Percentiles rank a stretch among this genome's conserved stretches.
phyloP scores from a whole-genome alignment of 2,113 vertebrate genomes.

The Zootoca vivipara region DNA sequence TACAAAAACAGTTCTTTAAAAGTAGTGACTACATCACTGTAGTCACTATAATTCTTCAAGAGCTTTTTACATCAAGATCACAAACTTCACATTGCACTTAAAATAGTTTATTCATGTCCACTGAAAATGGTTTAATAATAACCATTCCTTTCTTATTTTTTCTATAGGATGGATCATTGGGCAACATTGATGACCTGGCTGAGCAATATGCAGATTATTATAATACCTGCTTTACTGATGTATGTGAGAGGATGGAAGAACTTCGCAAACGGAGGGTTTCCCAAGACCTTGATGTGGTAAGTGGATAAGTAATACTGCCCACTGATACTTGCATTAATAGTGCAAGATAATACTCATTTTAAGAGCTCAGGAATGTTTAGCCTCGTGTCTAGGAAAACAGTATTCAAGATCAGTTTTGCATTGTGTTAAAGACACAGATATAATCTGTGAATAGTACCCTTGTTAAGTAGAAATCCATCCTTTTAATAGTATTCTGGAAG shows the following conservation, averaged over 20 bases:
- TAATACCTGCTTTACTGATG: constrained; percentile 93
- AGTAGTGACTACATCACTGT: neutral
- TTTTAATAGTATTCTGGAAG: neutral
- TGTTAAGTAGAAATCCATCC: neutral
- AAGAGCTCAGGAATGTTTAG: neutral
- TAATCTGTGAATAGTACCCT: neutral
- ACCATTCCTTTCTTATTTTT: constrained; percentile 18
- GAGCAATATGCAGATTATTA: constrained; percentile 98
- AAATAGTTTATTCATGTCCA: neutral
- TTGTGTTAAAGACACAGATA: neutral
- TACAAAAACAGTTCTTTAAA: neutral
- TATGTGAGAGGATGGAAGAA: constrained; percentile 96
- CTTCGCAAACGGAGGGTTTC: constrained; percentile 91
- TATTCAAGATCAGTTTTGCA: neutral
- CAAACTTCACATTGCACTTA: neutral
- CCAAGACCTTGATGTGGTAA: constrained; percentile 92
- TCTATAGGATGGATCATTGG: constrained; percentile 92
- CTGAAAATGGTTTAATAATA: neutral
- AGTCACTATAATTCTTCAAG: neutral
- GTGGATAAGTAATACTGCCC: constrained; percentile 18
- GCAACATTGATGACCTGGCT: constrained; percentile 96
- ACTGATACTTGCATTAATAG: neutral
- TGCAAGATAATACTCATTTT: neutral
- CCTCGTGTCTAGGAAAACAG: neutral
- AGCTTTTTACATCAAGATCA: neutral